A percentile compares a stretch with the other conserved stretches of the same genome.
Evolutionary conservation across 2,888 invertebrate species (phyloP).

Genomic region (Cosmorhoe ocellata): DNA sequence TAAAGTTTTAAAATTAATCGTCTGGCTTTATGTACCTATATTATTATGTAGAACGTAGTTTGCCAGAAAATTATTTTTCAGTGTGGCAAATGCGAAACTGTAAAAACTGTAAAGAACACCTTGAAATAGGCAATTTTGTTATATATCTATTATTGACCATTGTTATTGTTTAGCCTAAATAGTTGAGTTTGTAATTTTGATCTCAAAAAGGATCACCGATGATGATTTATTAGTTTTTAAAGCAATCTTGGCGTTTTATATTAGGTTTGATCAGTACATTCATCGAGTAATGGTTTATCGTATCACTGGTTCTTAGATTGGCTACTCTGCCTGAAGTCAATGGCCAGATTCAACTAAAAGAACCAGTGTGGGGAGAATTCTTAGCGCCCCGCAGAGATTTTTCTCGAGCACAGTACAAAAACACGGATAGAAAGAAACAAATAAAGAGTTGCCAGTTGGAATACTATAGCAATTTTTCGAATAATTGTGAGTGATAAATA

Average conservation of each 20-base stretch:
- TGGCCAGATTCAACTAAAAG: no score
- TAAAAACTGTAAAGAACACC: slow-evolving; percentile 15
- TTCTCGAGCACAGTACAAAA: not conserved
- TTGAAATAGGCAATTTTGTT: slow-evolving; percentile 27
- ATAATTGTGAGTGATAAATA: not conserved
- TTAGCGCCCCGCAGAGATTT: no score
- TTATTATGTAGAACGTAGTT: slow-evolving; percentile 6
- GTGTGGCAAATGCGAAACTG: slow-evolving; percentile 39
- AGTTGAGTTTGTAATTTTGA: slow-evolving; percentile 32
- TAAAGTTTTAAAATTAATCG: slow-evolving; percentile 15
- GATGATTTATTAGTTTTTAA: slow-evolving; percentile 33
- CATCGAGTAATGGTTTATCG: no score
- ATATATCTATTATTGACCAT: slow-evolving; percentile 24
- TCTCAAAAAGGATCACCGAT: slow-evolving; percentile 36
- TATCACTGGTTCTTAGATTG: no score
- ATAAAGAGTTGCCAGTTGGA: slow-evolving; percentile 37
- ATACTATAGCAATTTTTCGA: slow-evolving; percentile 13
- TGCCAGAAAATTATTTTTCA: slow-evolving; percentile 25
- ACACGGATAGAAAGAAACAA: slow-evolving; percentile 9
- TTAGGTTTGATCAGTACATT: slow-evolving; percentile 21
- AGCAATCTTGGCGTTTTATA: slow-evolving; percentile 25
- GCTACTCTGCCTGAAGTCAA: no score
- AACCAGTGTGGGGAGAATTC: no score
- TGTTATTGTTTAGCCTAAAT: slow-evolving; percentile 32
- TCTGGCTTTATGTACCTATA: slow-evolving; percentile 20